Conservation (phyloP, 64 coral and sea anemone genomes). For the Montipora sp. region DNA sequence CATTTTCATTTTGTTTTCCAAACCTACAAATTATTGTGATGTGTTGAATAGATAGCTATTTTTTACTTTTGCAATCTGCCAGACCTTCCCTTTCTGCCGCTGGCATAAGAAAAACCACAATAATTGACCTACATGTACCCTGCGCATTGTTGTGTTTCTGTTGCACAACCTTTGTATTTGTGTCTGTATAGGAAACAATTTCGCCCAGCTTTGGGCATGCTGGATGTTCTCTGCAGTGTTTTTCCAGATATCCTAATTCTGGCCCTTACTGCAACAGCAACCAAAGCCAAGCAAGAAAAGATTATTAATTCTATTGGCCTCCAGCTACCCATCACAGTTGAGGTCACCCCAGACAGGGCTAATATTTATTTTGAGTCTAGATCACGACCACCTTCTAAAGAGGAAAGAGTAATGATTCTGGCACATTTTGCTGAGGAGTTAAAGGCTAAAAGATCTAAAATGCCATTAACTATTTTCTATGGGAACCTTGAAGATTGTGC, state of each 20-base stretch:
- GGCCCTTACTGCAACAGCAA: slow-evolving; percentile 23
- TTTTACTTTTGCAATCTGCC: too few species aligned
- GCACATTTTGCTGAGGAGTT: slow-evolving; percentile 11
- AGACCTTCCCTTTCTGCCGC: too few species aligned
- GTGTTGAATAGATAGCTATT: too few species aligned
- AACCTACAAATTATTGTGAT: too few species aligned
- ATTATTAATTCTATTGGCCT: slow-evolving; percentile 49
- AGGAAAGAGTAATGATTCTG: slow-evolving; percentile 15
- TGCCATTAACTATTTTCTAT: slow-evolving; percentile 12
- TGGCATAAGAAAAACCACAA: too few species aligned
- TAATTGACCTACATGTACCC: too few species aligned
- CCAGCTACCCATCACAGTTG: slow-evolving; percentile 3
- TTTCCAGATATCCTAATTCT: slow-evolving; percentile 3
- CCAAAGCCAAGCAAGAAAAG: background rate
- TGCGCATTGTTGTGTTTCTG: too few species aligned
- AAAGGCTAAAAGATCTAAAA: slow-evolving; percentile 2
- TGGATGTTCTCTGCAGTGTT: background rate
- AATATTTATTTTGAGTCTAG: slow-evolving; percentile 47
- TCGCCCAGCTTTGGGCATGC: slow-evolving; percentile 5
- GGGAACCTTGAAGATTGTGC: too few species aligned
- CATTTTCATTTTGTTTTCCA: too few species aligned
- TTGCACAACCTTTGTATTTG: too few species aligned
- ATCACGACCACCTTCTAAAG: slow-evolving; percentile 22
- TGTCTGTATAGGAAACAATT: slow-evolving; percentile 24
- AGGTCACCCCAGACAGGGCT: slow-evolving; percentile 36